Base-by-base conservation (phyloP, 2,113 vertebrate genomes). In the Spea multiplicata region DNA sequence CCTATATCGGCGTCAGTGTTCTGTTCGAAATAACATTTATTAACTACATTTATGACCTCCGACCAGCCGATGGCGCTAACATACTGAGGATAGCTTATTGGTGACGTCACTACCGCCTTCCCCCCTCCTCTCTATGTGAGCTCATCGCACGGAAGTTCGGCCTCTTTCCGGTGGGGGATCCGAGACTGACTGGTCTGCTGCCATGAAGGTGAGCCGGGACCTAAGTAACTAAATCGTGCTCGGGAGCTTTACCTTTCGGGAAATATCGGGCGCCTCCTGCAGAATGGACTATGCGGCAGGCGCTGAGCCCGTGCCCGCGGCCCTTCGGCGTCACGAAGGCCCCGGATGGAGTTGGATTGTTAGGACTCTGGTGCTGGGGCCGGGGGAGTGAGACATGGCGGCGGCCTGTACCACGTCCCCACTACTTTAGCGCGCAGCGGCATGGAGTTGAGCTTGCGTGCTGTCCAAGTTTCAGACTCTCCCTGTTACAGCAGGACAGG, bases 91-190 rank as follows among this genome's bases (percentile, higher is more conserved):
- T 0, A 4, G 4, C 5, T 16, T 52, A 8, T 8, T 13, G 10
- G 52, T 68, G 46, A 73, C 45, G 45, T 67, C 64, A 67, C 3
- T n/a, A 0, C 50, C 6, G 16, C 52, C 64, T 47, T n/a, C 64
- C 55, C 61, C 52, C 16, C 2, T 44, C 52, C 48, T 53, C 74
- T 14, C 44, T 80, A 80, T 80, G 71, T 80, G 77, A 73, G 69
- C 5, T 80, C 62, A 4, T 16, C 12, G 50, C 44, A 44, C 77
- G 67, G 71, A 65, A 57, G 45, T 9, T 67, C 70, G 70, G 62
- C 64, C 78, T 80, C 78, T 80, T 80, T 80, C 78, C 71, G 77
- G 70, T 44, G 6, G 65, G 68, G 77, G 49, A 73, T 10, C 62
- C 12, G 44, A 67, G 70, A 57, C 64, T 44, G 71, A 50, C 78